Evolutionary conservation across 2,113 vertebrate genomes (phyloP), one percentile per base, ranked within the genome.

Genomic region (Pomatostomus ruficeps): DNA sequence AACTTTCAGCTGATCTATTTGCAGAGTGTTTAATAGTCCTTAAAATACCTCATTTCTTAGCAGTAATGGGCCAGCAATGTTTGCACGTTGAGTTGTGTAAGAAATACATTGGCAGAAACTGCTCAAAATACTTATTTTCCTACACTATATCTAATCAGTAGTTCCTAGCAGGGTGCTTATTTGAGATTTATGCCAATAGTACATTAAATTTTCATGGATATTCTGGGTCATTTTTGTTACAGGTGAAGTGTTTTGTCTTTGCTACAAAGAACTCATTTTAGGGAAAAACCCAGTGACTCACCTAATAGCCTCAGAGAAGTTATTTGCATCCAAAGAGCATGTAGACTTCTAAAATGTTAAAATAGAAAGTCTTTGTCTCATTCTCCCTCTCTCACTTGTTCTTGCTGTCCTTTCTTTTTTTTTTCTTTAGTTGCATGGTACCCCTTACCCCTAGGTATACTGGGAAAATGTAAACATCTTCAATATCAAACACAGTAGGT

Each of bases 11-110:
- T 97, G 97, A 97, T 97, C 91, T 96, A 97, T 96, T 98, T 97
- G 96, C 85, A 95, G 89, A 95, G 91, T 94, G 97, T 97, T 98
- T 98, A 98, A 98, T 93, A 98, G 97, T 92, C 97, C 97, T 98
- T 97, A 96, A 96, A 89, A 97, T 95, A 96, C 94, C 93, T 95
- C 68, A 81, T 96, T 97, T 97, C 94, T 95, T 96, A 83, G 76
- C 77, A 88, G 83, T 71, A 97, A 96, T 72, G 92, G 88, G 40
- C 94, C 49, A 66, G 77, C 15, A 35, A 84, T 95, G 40, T 97
- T 98, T 97, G 93, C 81, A 88, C 63, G 80, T 93, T 85, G 85
- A 83, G 73, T 75, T 91, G 59, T 89, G 51, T 89, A 72, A 88
- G 84, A 88, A 88, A 83, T 78, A 31, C n/a, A 38, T 55, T 85